These are phyloP conservation scores for Amorpha juglandis DNA, from an alignment of 2,888 invertebrate species.

Conservation along the genomic window DNA sequence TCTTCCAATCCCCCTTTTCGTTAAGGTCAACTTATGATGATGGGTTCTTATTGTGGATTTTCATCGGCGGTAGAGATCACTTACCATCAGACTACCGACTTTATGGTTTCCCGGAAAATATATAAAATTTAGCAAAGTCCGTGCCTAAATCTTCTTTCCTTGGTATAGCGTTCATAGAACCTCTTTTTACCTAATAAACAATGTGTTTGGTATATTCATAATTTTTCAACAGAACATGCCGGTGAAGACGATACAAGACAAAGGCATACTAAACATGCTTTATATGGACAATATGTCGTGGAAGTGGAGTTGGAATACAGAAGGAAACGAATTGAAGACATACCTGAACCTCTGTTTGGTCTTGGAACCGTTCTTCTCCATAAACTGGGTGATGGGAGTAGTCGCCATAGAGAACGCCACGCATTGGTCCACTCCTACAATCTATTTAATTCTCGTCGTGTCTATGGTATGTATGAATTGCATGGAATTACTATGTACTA, in stretches of 20 bases:
- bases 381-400: constrained; percentile 90
- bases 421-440: constrained; percentile 84
- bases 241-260: constrained; percentile 61
- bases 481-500: no score
- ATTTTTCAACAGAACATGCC: constrained; percentile 43
- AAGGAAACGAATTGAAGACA: constrained; percentile 84
- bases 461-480: constrained; percentile 85
- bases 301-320: constrained; percentile 76
- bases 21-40: no score
- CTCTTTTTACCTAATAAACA: no score
- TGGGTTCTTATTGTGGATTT: no score
- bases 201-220: no score
- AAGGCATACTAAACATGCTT: constrained; percentile 65
- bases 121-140: no score
- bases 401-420: constrained; percentile 88
- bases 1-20: no score
- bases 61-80: no score
- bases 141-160: no score
- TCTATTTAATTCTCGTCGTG: constrained; percentile 83
- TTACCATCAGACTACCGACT: no score
- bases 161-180: no score
- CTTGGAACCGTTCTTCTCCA: constrained; percentile 88
- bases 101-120: no score
- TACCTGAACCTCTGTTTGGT: constrained; percentile 86
- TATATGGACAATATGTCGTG: constrained; percentile 79